These are phyloP conservation scores for Pimpla rufipes DNA, from an alignment of 2,888 invertebrate genomes.

Conservation along the genomic window DNA sequence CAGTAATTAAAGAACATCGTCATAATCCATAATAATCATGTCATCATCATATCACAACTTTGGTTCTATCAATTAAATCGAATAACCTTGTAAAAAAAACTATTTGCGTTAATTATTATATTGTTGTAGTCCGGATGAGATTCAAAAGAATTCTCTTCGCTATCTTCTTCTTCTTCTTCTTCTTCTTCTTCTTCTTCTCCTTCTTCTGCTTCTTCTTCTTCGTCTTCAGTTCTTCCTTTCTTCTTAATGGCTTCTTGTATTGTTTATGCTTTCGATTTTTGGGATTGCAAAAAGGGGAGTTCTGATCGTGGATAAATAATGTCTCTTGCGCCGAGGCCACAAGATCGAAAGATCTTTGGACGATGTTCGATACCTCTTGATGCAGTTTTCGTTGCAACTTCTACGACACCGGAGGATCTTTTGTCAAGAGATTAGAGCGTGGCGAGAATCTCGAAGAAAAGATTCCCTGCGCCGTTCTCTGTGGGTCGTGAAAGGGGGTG, in stretches of 20 bases:
- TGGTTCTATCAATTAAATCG: constrained; percentile 4
- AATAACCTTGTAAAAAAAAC: constrained; percentile 7
- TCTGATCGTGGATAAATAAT: constrained; percentile 17
- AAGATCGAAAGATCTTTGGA: constrained; percentile 9
- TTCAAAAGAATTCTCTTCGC: neutral
- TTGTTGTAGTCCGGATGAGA: neutral
- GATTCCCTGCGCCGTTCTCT: neutral
- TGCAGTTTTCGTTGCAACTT: constrained; percentile 27
- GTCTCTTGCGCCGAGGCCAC: constrained; percentile 32
- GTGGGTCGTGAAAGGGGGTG: neutral
- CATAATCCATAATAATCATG: constrained; percentile 52
- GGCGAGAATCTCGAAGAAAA: constrained; percentile 23
- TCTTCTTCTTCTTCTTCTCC: constrained; percentile 34
- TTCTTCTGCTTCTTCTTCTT: constrained; percentile 34
- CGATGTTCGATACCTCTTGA: constrained; percentile 6
- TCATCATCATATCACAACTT: constrained; percentile 49
- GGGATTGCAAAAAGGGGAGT: neutral
- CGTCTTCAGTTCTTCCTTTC: no score
- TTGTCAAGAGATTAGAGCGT: constrained; percentile 21
- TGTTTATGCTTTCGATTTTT: constrained; percentile 1
- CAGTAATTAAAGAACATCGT: constrained; percentile 8
- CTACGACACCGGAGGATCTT: neutral
- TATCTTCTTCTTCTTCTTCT: constrained; percentile 40
- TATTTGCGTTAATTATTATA: neutral
- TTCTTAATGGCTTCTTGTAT: constrained; percentile 31